Conservation (phyloP, 2,797 vertebrate species). For the Lycodopsis pacificus region DNA sequence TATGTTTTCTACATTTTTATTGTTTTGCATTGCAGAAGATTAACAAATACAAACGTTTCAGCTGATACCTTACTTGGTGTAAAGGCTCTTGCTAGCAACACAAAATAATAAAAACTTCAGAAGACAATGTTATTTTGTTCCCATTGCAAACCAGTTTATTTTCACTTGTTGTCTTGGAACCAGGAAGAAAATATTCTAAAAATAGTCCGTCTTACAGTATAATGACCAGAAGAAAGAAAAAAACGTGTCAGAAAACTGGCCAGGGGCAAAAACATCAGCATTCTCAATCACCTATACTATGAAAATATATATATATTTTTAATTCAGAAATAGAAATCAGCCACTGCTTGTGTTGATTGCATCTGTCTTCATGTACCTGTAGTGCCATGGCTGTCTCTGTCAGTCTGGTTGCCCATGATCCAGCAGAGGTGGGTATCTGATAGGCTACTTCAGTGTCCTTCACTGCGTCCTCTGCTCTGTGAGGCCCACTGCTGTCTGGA, state of each 20-base stretch:
- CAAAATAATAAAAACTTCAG: conserved; percentile 2
- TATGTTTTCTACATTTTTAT: not conserved
- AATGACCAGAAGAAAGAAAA: conserved; percentile 9
- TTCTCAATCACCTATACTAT: not conserved
- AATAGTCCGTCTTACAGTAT: conserved; percentile 16
- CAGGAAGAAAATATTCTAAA: conserved; percentile 13
- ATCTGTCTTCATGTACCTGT: conserved; percentile 58
- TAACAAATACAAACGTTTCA: not conserved
- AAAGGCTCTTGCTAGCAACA: not conserved
- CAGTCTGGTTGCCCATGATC: conserved; percentile 77
- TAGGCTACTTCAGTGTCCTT: conserved; percentile 49
- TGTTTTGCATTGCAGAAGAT: conserved; percentile 4
- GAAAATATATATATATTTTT: not conserved
- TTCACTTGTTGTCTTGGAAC: not conserved
- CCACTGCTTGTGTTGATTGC: not conserved
- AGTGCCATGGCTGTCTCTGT: conserved; percentile 57
- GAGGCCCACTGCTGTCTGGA: conserved; percentile 37
- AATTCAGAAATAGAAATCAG: not conserved
- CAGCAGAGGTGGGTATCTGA: conserved; percentile 22
- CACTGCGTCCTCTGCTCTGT: conserved; percentile 35
- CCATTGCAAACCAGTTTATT: conserved; percentile 8
- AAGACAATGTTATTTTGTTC: conserved; percentile 8
- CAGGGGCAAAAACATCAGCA: not conserved
- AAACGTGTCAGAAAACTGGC: not conserved
- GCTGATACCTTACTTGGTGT: not conserved